phyloP scores from a whole-genome alignment of 2,888 invertebrate genomes.

The Thera obeliscata region DNA sequence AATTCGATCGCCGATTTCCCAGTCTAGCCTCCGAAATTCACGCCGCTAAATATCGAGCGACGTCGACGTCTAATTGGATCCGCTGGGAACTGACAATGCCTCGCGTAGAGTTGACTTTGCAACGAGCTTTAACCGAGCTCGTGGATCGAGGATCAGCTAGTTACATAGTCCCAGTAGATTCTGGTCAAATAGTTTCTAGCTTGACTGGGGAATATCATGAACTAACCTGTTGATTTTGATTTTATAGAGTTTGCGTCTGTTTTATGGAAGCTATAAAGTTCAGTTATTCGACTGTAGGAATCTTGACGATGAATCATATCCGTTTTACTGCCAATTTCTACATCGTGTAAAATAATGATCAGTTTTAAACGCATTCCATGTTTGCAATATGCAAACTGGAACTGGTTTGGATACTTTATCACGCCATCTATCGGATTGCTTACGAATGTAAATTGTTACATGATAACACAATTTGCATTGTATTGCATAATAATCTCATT shows the following conservation, averaged over 20 bases:
- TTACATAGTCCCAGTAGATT: constrained; percentile 12
- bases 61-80: constrained; percentile 27
- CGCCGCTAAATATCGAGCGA: constrained; percentile 4
- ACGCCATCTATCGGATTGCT: constrained; percentile 29
- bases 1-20: constrained; percentile 28
- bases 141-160: constrained; percentile 6
- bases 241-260: not conserved
- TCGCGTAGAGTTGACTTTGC: constrained; percentile 23
- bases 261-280: constrained; percentile 13
- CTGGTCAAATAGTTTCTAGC: constrained; percentile 10
- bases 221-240: constrained; percentile 21
- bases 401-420: constrained; percentile 25
- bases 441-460: constrained; percentile 24
- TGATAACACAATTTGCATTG: constrained; percentile 28
- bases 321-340: constrained; percentile 22
- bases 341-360: constrained; percentile 17
- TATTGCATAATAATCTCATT: constrained; percentile 38
- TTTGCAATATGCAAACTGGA: constrained; percentile 21
- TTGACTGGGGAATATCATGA: constrained; percentile 10
- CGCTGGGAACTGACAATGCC: constrained; percentile 19
- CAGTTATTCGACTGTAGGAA: constrained; percentile 3
- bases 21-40: constrained; percentile 21
- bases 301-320: constrained; percentile 22
- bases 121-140: constrained; percentile 6
- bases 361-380: constrained; percentile 19